These are phyloP conservation scores for Progne subis DNA, from an alignment of 2,113 vertebrate genomes.

Conservation along the genomic window DNA sequence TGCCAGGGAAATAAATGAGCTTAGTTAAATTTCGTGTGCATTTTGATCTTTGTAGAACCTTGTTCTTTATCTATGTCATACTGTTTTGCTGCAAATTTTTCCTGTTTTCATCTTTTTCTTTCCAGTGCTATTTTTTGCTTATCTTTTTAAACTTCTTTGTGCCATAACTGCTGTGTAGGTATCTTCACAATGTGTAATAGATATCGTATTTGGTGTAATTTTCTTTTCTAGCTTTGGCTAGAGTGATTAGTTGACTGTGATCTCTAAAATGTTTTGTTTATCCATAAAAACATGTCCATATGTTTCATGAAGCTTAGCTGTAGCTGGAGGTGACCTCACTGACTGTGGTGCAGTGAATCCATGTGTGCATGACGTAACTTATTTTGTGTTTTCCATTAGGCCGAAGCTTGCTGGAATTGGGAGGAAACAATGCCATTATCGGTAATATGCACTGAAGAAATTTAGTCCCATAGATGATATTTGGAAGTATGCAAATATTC, in stretches of 20 bases:
- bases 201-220: neutral
- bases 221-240: neutral
- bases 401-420: conserved; percentile 90
- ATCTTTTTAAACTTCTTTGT: neutral
- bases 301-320: neutral
- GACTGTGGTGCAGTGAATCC: neutral
- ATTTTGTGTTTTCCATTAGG: conserved; percentile 69
- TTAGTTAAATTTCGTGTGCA: neutral
- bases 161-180: neutral
- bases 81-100: neutral
- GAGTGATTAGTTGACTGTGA: neutral
- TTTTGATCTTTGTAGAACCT: neutral
- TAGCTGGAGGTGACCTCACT: neutral
- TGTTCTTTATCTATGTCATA: neutral
- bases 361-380: accelerated
- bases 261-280: neutral
- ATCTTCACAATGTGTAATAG: neutral
- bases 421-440: conserved; percentile 97
- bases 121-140: neutral
- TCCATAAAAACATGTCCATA: neutral
- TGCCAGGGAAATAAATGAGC: neutral
- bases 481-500: neutral
- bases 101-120: neutral
- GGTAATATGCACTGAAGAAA: conserved; percentile 71
- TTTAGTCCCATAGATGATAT: neutral